Conservation (phyloP, 2,888 invertebrate species). For the Sabellastarte sp. region DNA sequence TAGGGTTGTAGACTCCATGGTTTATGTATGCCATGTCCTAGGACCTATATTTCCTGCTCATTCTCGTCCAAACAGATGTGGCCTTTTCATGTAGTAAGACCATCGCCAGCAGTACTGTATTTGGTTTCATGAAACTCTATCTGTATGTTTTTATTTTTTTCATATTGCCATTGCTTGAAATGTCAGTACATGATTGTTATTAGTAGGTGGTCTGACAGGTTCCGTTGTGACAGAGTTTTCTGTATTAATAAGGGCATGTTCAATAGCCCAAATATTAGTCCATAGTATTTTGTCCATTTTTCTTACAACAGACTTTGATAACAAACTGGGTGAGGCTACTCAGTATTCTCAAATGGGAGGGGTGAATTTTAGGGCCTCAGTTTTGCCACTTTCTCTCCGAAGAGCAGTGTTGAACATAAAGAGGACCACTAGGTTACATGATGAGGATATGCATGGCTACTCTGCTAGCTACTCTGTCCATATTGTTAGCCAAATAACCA, state of each 20-base stretch:
- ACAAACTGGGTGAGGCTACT: not conserved
- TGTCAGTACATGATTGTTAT: not conserved
- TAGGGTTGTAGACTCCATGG: too few relatives aligned
- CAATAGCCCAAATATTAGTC: not conserved
- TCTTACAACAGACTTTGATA: not conserved
- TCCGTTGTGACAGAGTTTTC: not conserved
- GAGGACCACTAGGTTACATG: not conserved
- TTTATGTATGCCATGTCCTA: not conserved
- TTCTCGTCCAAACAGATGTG: not conserved
- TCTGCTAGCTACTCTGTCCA: too few relatives aligned
- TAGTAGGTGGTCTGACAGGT: not conserved
- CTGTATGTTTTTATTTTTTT: not conserved
- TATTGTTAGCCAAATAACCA: too few relatives aligned
- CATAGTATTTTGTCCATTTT: not conserved
- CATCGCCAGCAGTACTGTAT: not conserved
- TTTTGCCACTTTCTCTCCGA: not conserved
- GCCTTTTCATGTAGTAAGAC: not conserved
- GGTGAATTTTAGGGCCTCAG: not conserved
- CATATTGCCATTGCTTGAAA: not conserved
- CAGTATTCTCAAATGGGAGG: not conserved
- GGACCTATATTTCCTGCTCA: not conserved
- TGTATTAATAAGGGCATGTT: not conserved
- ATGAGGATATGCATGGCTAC: not conserved
- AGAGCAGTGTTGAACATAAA: not conserved
- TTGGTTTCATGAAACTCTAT: not conserved